Conservation (phyloP, 2,888 invertebrate species). For the Rhingia campestris region DNA sequence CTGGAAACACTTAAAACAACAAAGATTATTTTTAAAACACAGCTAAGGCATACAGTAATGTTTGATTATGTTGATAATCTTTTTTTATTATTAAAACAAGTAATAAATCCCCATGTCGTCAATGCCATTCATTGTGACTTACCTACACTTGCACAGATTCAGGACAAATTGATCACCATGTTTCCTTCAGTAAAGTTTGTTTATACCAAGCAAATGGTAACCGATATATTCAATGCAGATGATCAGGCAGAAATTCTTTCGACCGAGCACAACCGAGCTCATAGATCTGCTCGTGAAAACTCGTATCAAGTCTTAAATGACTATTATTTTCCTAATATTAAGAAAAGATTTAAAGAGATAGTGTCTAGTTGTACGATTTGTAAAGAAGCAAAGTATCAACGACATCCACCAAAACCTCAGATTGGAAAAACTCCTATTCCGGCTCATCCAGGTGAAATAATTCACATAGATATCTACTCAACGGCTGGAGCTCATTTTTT, state of each 20-base stretch:
- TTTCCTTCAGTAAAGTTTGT: conserved; percentile 66
- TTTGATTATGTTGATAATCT: conserved; percentile 8
- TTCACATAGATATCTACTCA: conserved; percentile 6
- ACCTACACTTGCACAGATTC: conserved; percentile 21
- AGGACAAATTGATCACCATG: conserved; percentile 8
- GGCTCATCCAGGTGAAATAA: conserved; percentile 4
- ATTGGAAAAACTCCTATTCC: conserved; percentile 20
- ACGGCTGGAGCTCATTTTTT: no score
- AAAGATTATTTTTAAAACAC: conserved; percentile 19
- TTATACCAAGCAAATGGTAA: conserved; percentile 42
- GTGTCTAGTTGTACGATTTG: conserved; percentile 28
- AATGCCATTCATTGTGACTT: conserved; percentile 32
- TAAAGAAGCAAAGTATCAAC: conserved; percentile 5
- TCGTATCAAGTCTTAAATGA: neutral
- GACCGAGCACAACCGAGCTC: conserved; percentile 27
- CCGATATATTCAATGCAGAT: conserved; percentile 55
- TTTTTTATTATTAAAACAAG: conserved; percentile 13
- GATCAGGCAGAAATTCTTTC: conserved; percentile 62
- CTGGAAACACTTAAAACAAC: conserved; percentile 32
- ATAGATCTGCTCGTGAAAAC: conserved; percentile 40
- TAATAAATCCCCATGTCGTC: no score
- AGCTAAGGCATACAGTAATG: conserved; percentile 7
- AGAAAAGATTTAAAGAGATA: conserved; percentile 9
- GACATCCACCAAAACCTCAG: conserved; percentile 4
- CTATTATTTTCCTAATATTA: conserved; percentile 24